Base-by-base conservation (phyloP, 2,888 invertebrate genomes). In the Serripes groenlandicus region DNA sequence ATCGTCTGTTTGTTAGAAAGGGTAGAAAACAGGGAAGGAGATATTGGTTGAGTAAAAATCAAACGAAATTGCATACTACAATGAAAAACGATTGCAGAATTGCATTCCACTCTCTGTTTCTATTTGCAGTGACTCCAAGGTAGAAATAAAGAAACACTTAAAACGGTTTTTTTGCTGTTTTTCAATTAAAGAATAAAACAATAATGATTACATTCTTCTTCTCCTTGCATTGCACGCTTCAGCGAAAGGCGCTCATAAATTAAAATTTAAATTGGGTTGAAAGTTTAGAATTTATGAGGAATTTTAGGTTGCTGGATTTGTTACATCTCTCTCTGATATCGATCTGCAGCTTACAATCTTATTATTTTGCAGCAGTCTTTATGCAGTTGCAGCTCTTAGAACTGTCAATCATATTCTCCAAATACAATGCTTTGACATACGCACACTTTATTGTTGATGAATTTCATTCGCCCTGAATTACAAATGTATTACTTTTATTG, bases 181-280 rank as follows among this genome's bases (percentile, higher is more conserved):
- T 75, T 80, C 75, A 75, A 75, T 75, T 80, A 80, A 80, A 70
- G 80, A 75, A 75, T 80, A 80, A 80, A 80, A 72, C 80, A 75
- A 80, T 80, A 75, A 75, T 71, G 75, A 80, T 68, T 71, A 75
- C 58, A 37, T 54, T 75, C 66, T 75, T 69, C 60, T 34, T 60
- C 30, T 34, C 34, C 28, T 18, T 68, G 66, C 62, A 30, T 69
- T 69, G 69, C 69, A 69, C 62, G 62, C 62, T 62, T 62, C 34
- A 21, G 28, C 62, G 26, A 11, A 18, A 49, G 26, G 30, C n/a
- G n/a, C 37, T 52, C 64, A 74, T n/a, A 74, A 74, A 64, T 74
- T 74, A 62, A 74, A 83, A 68, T 75, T 83, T 72, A 83, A 83
- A 83, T 83, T 83, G 72, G 66, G 78, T 75, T 75, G 72, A 75